Evolutionary conservation across 2,888 invertebrate genomes (phyloP), one percentile per base, ranked within the genome.

Genomic region (Nemoura dubitans): DNA sequence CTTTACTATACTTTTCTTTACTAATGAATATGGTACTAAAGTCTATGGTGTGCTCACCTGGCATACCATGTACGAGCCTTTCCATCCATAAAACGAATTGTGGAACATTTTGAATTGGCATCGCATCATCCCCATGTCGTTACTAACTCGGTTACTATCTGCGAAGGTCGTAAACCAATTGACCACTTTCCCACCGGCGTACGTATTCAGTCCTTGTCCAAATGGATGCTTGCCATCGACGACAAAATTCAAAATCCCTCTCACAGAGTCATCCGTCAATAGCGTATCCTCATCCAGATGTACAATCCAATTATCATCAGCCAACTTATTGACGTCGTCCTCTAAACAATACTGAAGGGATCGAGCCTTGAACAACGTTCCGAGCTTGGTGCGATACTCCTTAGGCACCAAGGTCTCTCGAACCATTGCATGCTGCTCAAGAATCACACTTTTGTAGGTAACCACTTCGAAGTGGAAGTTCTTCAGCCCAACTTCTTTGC

Each of bases 101-200:
- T 98, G 98, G 91, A 99, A 98, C 92, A 97, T 93, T 90, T 96
- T 96, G 91, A 99, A 98, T 91, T 98, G 98, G 88, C 98, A 93
- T 89, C 98, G 94, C 86, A 99, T 92, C 92, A 99, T 99, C 87
- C 99, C 99, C 98, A 99, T 98, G 90, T 99, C 99, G 92, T 99
- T 98, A 29, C 98, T 97, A 0, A 99, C 98, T 88, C 99, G 94
- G 91, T 97, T 98, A 90, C 97, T 98, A 91, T 99, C 99, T 21
- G 98, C 98, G 89, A 99, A 92, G 0, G 99, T 99, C 27, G 98
- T 99, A 88, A 98, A 93, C 98, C 98, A 98, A 91, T 99, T 99
- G 86, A 98, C 97, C 89, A 99, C 96, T 91, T 97, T 96, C 92
- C 98, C 98, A 92, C 98, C 98, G 3, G 98, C 98, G 92, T 99